Evolutionary conservation across 2,888 invertebrate genomes (phyloP), one percentile per base, ranked within the genome.

Genomic region (Sarcophaga subvicina): DNA sequence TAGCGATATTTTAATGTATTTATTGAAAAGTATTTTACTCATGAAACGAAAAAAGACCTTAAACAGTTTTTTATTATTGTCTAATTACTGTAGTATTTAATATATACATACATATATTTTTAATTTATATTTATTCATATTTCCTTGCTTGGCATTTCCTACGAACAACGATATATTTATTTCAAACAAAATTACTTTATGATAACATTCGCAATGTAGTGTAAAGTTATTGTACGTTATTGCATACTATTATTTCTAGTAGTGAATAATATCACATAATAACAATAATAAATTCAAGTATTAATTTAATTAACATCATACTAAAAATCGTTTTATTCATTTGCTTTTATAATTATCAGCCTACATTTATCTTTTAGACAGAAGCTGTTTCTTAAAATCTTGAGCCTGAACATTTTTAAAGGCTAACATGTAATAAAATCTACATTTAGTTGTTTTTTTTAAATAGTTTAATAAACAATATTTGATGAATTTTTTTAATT

Each of bases 181-280:
- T 78, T 77, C 25, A 70, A 71, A 64, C 37, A 37, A 25, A 63
- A 60, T 45, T 62, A n/a, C n/a, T 73, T 27, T 66, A 45, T 54
- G 17, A 54, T 66, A 77, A 60, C 45, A 67, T 70, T 82, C 54
- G 70, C 49, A 72, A 72, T 76, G 73, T 84, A 80, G 66, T 67
- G 63, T 59, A 81, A 54, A 54, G 8, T 67, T 64, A 80, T 76
- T 72, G 49, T 73, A 80, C 80, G 86, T 86, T 80, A 81, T 77
- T 80, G 86, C 72, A 86, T 83, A 86, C 71, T 80, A 84, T 84
- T 83, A 83, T 25, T 78, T 80, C 80, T 76, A 85, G 69, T 27
- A 63, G 64, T 47, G n/a, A 78, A 81, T 75, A 73, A 81, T 80
- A 79, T 5, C n/a, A 25, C 20, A 79, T 63, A 69, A 54, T 37